A percentile compares a stretch with the other conserved stretches of the same genome.
These are phyloP conservation scores for Mugil cephalus DNA, from an alignment of 2,113 vertebrate genomes.

Conservation along the genomic window DNA sequence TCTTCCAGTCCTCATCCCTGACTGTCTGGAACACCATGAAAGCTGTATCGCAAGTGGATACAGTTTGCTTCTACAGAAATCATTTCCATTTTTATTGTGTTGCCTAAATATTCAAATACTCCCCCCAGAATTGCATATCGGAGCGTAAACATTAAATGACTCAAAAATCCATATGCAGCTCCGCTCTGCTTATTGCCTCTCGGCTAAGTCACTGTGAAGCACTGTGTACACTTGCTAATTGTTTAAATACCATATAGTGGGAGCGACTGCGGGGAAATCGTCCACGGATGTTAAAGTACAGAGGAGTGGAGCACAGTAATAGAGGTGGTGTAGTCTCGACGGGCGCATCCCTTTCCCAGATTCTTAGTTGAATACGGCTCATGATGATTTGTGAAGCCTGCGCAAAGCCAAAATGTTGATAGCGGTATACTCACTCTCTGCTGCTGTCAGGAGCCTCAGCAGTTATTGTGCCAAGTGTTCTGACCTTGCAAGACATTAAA, in stretches of 20 bases:
- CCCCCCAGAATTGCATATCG: neutral
- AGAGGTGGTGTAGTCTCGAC: constrained; percentile 10
- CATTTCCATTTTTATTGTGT: neutral
- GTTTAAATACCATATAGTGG: constrained; percentile 25
- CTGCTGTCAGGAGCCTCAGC: constrained; percentile 48
- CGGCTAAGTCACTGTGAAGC: constrained; percentile 32
- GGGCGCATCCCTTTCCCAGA: neutral
- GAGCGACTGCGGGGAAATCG: constrained; percentile 33
- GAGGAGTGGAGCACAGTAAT: neutral
- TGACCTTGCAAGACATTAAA: constrained; percentile 41
- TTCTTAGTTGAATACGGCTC: constrained; percentile 36
- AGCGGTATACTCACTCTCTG: constrained; percentile 46
- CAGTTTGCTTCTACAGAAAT: neutral
- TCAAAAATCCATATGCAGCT: constrained; percentile 15
- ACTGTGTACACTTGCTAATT: neutral
- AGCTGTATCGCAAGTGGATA: no score
- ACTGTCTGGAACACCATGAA: no score
- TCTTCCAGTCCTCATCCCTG: no score
- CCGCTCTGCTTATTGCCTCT: neutral
- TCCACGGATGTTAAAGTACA: constrained; percentile 6
- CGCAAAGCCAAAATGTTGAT: constrained; percentile 57
- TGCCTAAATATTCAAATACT: constrained; percentile 8
- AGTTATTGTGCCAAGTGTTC: constrained; percentile 47
- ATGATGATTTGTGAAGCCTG: constrained; percentile 52
- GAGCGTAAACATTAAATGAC: constrained; percentile 6